Evolutionary conservation across 2,797 vertebrate genomes (phyloP), one percentile per base, ranked within the genome.

Genomic region (Chloroceryle inda): DNA sequence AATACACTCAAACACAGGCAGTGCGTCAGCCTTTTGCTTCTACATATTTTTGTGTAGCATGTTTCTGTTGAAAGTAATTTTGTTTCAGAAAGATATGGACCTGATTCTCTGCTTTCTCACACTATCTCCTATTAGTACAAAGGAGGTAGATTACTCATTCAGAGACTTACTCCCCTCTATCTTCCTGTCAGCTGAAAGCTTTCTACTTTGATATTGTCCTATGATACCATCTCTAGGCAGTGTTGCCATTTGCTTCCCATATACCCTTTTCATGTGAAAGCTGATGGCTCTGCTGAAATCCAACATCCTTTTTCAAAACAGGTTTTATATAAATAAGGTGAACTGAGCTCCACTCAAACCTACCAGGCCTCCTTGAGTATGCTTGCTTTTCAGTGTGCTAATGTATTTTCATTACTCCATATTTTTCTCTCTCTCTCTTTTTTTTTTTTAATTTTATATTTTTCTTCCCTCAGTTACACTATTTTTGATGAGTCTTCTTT

Each of bases 1-100:
- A 91, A 95, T 86, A 97, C 97, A 97, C 76, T 91, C 66, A 74
- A 53, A 92, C 81, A 55, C 92, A 97, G 92, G 58, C 85, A 73
- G 78, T 94, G 93, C 94, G 26, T 95, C 91, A 95, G 80, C 18
- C 76, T 97, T 95, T 77, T 74, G 29, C 27, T 69, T 84, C 72
- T 91, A 89, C 73, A 85, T 73, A 59, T 73, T 91, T 94, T 92
- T 94, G 35, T 66, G n/a, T n/a, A 19, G 27, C 58, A 47, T 74
- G 27, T 92, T 88, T 94, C 76, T 87, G 19, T 71, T 52, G 81
- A 84, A 93, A 90, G n/a, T 76, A 1, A 19, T 89, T 68, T 81
- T 22, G 10, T 89, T 94, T 84, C 69, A 84, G 58, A 86, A 94
- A 73, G 20, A 21, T 35, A 29, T 9, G 31, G 42, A 64, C n/a